Evolutionary conservation across 2,888 invertebrate genomes (phyloP), one percentile per base, ranked within the genome.

Genomic region (Nephrotoma guestfalica): DNA sequence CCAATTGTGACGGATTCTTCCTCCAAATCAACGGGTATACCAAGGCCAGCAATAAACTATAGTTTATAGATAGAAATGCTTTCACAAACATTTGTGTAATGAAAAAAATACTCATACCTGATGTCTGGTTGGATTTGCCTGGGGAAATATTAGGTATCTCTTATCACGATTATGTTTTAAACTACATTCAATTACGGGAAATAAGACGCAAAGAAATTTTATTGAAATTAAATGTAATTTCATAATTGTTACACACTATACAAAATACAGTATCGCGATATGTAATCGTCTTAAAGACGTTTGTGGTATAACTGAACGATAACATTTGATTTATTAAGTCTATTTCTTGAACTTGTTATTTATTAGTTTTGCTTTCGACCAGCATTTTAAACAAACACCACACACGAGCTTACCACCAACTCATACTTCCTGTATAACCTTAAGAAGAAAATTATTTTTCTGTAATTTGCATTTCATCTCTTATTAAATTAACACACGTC

Each of bases 1-100:
- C 91, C 91, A 0, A 90, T 90, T 0, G 91, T 91, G 13, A 91
- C 88, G 0, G 91, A 90, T 87, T 91, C 91, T 9, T 15, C 85
- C 87, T 91, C 89, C 43, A 85, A 85, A 87, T 90, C 90, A 13
- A 91, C 88, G 0, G 91, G 91, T 87, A 91, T 89, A 87, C 91
- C 91, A 86, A 91, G 90, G 43, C 91, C 91, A 11, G 88, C 89
- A 88, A 91, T 91, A 86, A 90, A 90, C 91, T 85, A 13, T 30
- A 40, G 83, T 83, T 30, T 30, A 30, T 30, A 30, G 30, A 40
- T 83, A 57, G n/a, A 84, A 84, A 41, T 84, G 41, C 42, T 84
- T 84, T 41, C 84, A 84, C 41, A 84, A 42, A 30, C 30, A 30
- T 30, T 3, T 30, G 30, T 30, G 30, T 30, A 71, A 71, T 9